These are phyloP conservation scores for Synchiropus splendidus DNA, from an alignment of 2,113 vertebrate genomes.

Conservation along the genomic window DNA sequence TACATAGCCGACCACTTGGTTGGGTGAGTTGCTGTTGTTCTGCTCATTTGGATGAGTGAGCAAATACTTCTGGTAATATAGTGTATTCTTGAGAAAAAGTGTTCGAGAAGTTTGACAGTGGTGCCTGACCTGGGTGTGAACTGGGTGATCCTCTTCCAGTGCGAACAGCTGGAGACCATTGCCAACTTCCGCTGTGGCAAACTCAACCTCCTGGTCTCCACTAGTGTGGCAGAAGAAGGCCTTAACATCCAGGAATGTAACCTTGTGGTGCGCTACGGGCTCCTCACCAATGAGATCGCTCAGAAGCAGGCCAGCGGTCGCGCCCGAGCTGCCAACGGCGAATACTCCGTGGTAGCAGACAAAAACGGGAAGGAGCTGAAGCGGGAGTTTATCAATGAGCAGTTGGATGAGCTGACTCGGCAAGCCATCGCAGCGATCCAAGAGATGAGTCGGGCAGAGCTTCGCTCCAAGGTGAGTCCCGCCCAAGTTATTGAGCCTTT, in stretches of 20 bases:
- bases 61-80: no score
- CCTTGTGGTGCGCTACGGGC: constrained; percentile 83
- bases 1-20: no score
- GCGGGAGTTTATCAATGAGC: constrained; percentile 74
- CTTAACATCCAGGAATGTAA: constrained; percentile 84
- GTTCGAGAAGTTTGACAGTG: no score
- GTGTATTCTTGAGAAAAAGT: no score
- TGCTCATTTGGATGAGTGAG: no score
- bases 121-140: no score
- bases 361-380: constrained; percentile 66
- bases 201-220: constrained; percentile 85
- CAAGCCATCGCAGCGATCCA: constrained; percentile 70
- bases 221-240: constrained; percentile 87
- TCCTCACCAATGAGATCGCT: constrained; percentile 89
- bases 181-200: constrained; percentile 61
- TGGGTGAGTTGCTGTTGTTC: no score
- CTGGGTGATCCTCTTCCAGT: constrained; percentile 51
- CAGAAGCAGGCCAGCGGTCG: constrained; percentile 87
- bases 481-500: not conserved
- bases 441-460: constrained; percentile 61
- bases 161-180: constrained; percentile 72
- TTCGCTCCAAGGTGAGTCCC: constrained; percentile 38
- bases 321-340: constrained; percentile 73
- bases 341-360: constrained; percentile 78
- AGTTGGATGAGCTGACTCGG: constrained; percentile 69